Evolutionary conservation across 2,888 invertebrate genomes (phyloP), one percentile per base, ranked within the genome.

Genomic region (Macroteleia sp.): DNA sequence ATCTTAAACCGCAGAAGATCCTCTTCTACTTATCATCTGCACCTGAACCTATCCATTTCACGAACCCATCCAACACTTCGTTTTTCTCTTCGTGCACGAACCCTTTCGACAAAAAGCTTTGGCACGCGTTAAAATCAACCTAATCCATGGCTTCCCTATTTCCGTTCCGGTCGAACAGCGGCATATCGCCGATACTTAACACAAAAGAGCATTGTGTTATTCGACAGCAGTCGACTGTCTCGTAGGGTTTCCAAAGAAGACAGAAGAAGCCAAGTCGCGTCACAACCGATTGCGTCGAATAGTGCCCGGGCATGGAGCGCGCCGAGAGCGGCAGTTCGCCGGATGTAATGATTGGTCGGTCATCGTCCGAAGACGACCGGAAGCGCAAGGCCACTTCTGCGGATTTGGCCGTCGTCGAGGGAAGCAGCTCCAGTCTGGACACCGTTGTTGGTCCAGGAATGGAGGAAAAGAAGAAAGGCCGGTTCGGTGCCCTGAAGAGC

Each of bases 381-480:
- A 85, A 77, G 39, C 80, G 77, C 32, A 42, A 70, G 36, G 61
- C 59, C 46, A n/a, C n/a, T n/a, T n/a, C n/a, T n/a, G 82, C 85
- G 36, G 85, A 86, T 16, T 83, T 85, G 79, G 77, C 82, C 9
- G 83, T 81, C 30, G 87, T 85, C 16, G 85, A 71, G n/a, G 88
- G 83, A 20, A 88, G 89, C 39, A 88, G 85, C 67, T 88, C 88
- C 22, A 89, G 88, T 30, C 74, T 89, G 77, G 89, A 89, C 71
- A 87, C 88, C 0, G 59, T 87, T 12, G 82, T 83, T 22, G 80
- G 80, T 42, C 56, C 80, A 2, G 70, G 73, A n/a, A 75, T 54
- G 66, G 71, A 71, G 32, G 70, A 71, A 25, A 80, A 80, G 39
- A 75, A 56, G 74, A 86, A 81, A 64, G 86, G 88, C 19, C 82